Percentiles rank a stretch among this genome's conserved stretches.
Conservation (phyloP, 2,113 vertebrate species). For the Pachypanchax playfairii region DNA sequence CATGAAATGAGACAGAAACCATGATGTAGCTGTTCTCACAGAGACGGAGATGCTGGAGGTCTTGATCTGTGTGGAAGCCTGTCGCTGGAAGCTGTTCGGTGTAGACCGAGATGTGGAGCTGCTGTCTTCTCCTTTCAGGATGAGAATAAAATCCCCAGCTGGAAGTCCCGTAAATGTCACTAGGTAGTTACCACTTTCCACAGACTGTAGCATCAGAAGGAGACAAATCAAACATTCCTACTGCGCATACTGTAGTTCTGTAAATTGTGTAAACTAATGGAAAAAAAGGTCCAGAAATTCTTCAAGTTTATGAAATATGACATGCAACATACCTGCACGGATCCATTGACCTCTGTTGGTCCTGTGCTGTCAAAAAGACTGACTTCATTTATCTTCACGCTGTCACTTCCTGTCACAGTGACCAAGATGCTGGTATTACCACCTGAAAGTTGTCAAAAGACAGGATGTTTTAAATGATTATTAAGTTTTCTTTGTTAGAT, state of each 20-base stretch:
- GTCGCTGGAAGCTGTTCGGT: conserved; percentile 63
- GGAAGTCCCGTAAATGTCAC: conserved; percentile 62
- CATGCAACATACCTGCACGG: conserved; percentile 42
- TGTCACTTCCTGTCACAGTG: conserved; percentile 62
- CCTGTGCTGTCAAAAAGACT: conserved; percentile 61
- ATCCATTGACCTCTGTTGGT: conserved; percentile 53
- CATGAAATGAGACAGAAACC: not conserved
- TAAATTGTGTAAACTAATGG: not conserved
- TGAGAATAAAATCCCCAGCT: conserved; percentile 58
- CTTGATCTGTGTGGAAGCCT: conserved; percentile 66
- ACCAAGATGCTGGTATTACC: conserved; percentile 66
- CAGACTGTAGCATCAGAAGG: too few relatives aligned
- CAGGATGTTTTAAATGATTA: not conserved
- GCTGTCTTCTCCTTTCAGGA: conserved; percentile 57
- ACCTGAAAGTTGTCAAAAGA: conserved; percentile 64
- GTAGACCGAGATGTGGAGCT: conserved; percentile 29
- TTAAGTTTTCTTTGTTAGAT: too few relatives aligned
- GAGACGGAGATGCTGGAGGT: conserved; percentile 64
- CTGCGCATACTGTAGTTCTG: conserved; percentile 38
- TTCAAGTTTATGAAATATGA: not conserved
- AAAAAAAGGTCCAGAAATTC: not conserved
- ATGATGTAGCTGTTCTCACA: conserved; percentile 48
- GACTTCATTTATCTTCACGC: conserved; percentile 55
- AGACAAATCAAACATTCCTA: too few relatives aligned
- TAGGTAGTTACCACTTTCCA: conserved; percentile 50